phyloP scores from a whole-genome alignment of 2,888 invertebrate genomes.

The Resseliella maxima region DNA sequence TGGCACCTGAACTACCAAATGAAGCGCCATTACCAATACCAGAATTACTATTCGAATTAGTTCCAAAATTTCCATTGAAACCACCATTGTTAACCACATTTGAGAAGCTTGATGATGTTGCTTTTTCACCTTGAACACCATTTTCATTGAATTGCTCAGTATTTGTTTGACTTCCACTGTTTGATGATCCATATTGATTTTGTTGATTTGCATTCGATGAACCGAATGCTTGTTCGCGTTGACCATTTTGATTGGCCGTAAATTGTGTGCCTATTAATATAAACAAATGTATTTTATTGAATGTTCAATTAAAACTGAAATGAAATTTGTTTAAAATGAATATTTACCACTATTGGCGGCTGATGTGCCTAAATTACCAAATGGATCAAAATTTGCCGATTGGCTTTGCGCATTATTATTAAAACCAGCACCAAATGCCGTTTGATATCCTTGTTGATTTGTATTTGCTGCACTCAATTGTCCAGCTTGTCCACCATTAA shows the following conservation, averaged over 20 bases:
- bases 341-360: conserved; percentile 62
- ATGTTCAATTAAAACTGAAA: not conserved
- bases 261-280: conserved; percentile 61
- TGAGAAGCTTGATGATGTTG: conserved; percentile 64
- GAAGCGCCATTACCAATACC: not conserved
- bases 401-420: conserved; percentile 65
- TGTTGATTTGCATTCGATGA: conserved; percentile 63
- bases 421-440: conserved; percentile 60
- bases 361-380: conserved; percentile 63
- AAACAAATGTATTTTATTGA: not conserved
- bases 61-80: not conserved
- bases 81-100: conserved; percentile 57
- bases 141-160: conserved; percentile 61
- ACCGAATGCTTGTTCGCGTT: conserved; percentile 62
- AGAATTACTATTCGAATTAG: not conserved
- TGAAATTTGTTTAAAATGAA: not conserved
- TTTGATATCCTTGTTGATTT: conserved; percentile 62
- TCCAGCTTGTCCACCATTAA: conserved; percentile 64
- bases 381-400: conserved; percentile 63
- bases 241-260: conserved; percentile 60
- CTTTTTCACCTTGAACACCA: conserved; percentile 61
- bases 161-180: conserved; percentile 65
- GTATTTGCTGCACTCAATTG: conserved; percentile 66
- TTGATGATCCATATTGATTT: conserved; percentile 62
- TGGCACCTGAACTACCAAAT: not conserved